A percentile compares a stretch with the other conserved stretches of the same genome.
These are phyloP conservation scores for Phorcus lineatus DNA, from an alignment of 2,888 invertebrate genomes.

Conservation along the genomic window DNA sequence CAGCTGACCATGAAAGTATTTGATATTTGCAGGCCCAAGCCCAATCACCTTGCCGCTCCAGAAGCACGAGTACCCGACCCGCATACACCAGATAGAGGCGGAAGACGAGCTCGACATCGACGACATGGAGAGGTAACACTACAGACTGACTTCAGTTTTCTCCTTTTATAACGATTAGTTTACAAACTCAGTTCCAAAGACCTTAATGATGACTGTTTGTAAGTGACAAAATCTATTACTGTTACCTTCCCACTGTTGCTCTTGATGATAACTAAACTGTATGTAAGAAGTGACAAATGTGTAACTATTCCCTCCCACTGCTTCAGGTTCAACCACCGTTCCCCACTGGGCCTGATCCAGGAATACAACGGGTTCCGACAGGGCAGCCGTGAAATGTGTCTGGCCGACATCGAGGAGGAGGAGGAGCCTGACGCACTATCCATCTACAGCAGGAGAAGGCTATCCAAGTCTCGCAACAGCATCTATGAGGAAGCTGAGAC, in stretches of 20 bases:
- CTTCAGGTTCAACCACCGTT: slow-evolving; percentile 26
- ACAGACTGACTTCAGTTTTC: no score
- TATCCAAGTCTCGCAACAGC: background rate
- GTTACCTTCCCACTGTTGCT: no score
- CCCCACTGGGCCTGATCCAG: slow-evolving; percentile 29
- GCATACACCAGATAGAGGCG: slow-evolving; percentile 32
- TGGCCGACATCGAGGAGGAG: slow-evolving; percentile 40
- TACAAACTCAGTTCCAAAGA: no score
- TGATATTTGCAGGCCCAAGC: slow-evolving; percentile 32
- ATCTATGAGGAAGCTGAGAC: slow-evolving; percentile 22
- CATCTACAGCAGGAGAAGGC: slow-evolving; percentile 14
- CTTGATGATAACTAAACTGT: background rate
- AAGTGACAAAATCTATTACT: no score
- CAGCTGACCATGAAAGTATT: no score
- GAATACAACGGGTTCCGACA: slow-evolving; percentile 34
- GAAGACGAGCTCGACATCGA: slow-evolving; percentile 37
- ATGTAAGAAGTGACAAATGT: background rate
- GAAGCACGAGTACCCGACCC: slow-evolving; percentile 32
- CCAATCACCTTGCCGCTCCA: slow-evolving; percentile 37
- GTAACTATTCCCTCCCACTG: background rate
- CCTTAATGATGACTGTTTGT: no score
- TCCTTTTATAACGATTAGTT: no score
- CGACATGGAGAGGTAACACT: slow-evolving; percentile 31
- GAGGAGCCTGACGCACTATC: slow-evolving; percentile 29
- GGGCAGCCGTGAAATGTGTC: slow-evolving; percentile 25